Evolutionary conservation across 2,113 vertebrate species (phyloP), one percentile per base, ranked within the genome.

Genomic region (Sebastes schlegelii): DNA sequence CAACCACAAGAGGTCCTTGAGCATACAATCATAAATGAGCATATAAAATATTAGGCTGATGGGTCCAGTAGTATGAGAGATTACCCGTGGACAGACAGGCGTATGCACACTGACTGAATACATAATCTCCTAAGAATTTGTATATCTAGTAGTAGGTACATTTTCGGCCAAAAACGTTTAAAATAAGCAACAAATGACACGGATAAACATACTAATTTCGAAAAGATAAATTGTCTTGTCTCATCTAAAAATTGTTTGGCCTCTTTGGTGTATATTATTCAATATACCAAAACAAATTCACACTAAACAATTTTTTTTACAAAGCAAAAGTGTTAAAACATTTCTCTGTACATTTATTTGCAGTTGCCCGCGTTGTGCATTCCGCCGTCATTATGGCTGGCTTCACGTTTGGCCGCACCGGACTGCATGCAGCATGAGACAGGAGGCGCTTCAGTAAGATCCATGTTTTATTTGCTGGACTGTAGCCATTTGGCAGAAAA

Each of bases 391-490:
- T 77, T 21, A 82, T 7, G 26, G 19, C 58, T 65, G 62, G 5
- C 48, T 86, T 85, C 73, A 55, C 57, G 46, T 81, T 57, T 65
- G 62, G 60, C 54, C 67, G 58, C 57, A 54, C 43, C 43, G 57
- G 21, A 57, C 45, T 43, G 49, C 23, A 67, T 42, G 62, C 48
- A 72, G 79, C 58, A 49, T 40, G 68, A 76, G 80, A 77, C 57
- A 62, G 48, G 58, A 73, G 61, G 46, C 7, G 17, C 76, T 74
- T 68, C 79, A 62, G 10, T 58, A 1, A 73, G 40, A 82, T 70
- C 65, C 70, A 74, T 88, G 79, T 79, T 88, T 85, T 88, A 86
- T 90, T 85, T 84, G 85, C 82, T 81, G 70, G 79, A 43, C 73
- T 69, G n/a, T 6, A 10, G 84, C 88, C 73, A 81, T 73, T 84